These are phyloP conservation scores for Stomorhina lunata DNA, from an alignment of 2,888 invertebrate species.

Conservation along the genomic window DNA sequence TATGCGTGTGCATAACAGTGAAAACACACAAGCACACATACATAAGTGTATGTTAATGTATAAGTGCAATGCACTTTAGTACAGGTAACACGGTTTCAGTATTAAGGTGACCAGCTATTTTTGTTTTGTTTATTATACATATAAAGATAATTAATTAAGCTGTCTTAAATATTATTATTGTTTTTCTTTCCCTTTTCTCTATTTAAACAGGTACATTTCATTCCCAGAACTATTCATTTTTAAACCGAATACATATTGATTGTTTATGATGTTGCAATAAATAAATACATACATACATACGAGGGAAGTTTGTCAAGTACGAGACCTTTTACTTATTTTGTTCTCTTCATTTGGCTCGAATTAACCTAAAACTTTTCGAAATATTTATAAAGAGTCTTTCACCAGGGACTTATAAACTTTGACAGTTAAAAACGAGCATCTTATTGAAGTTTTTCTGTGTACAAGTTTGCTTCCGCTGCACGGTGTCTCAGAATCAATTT, in stretches of 20 bases:
- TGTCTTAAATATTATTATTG: background rate
- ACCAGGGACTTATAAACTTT: too few relatives aligned
- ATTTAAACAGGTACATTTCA: conserved; percentile 31
- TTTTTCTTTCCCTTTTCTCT: background rate
- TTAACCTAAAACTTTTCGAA: too few relatives aligned
- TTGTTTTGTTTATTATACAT: background rate
- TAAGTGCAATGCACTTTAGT: conserved; percentile 26
- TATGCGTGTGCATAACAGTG: conserved; percentile 29
- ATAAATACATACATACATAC: conserved; percentile 11
- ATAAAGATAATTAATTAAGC: background rate
- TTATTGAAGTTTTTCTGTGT: too few relatives aligned
- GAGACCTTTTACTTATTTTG: too few relatives aligned
- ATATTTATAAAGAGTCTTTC: too few relatives aligned
- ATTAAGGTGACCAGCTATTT: conserved; percentile 41
- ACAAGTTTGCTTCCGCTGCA: too few relatives aligned
- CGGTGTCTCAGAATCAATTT: too few relatives aligned
- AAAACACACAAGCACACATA: too few relatives aligned
- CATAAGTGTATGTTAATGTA: conserved; percentile 23
- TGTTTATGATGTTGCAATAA: conserved; percentile 40
- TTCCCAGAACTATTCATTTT: conserved; percentile 21
- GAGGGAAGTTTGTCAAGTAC: too few relatives aligned
- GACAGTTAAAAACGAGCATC: too few relatives aligned
- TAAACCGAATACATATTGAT: background rate
- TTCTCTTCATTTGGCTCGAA: too few relatives aligned
- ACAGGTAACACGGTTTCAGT: conserved; percentile 53